Conservation (phyloP, 2,888 invertebrate species). For the Notodonta dromedarius region DNA sequence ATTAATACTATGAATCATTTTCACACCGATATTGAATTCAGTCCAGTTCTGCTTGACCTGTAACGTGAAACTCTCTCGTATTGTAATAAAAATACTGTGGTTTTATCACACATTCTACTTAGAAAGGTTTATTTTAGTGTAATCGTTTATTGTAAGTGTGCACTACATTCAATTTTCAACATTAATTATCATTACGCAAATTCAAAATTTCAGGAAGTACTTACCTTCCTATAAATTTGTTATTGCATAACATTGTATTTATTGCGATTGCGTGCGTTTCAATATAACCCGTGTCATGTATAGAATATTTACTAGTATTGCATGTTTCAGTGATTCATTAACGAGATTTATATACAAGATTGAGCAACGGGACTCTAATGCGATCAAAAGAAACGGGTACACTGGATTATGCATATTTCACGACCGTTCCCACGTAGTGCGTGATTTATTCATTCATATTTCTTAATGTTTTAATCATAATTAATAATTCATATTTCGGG, state of each 20-base stretch:
- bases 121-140: too few species aligned
- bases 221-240: neutral
- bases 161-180: too few species aligned
- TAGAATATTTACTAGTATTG: slow-evolving; percentile 39
- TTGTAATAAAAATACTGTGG: too few species aligned
- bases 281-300: slow-evolving; percentile 33
- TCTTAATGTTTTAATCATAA: neutral
- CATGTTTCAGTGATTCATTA: slow-evolving; percentile 43
- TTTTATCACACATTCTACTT: too few species aligned
- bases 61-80: neutral
- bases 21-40: slow-evolving; percentile 3
- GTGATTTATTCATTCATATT: slow-evolving; percentile 18
- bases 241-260: slow-evolving; percentile 2
- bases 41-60: neutral
- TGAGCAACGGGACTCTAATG: slow-evolving; percentile 31
- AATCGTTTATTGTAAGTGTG: too few species aligned
- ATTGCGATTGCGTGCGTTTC: slow-evolving; percentile 32
- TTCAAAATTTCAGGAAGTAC: neutral
- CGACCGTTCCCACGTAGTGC: slow-evolving; percentile 10
- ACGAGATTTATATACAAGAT: slow-evolving; percentile 45
- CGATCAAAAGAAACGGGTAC: slow-evolving; percentile 30
- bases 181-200: too few species aligned
- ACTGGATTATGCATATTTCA: slow-evolving; percentile 28
- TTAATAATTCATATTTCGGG: neutral
- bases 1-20: neutral